Conservation (phyloP, 2,113 vertebrate genomes). For the Hemiprocne comata region DNA sequence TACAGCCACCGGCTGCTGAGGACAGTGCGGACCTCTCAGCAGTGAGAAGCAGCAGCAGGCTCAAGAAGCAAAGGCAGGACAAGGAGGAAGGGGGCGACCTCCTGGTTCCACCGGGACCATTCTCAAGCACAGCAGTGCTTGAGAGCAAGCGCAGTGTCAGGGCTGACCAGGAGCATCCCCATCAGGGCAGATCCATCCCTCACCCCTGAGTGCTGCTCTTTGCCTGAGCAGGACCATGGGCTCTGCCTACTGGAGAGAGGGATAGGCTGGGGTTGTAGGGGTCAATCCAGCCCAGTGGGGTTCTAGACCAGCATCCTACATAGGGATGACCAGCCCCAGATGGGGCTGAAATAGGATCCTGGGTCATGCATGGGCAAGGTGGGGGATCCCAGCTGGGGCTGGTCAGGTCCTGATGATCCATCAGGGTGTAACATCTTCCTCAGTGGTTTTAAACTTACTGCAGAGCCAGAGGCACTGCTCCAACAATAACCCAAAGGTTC, state of each 20-base stretch:
- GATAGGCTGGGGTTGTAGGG: background rate
- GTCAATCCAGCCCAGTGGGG: background rate
- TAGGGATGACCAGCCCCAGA: rapidly evolving
- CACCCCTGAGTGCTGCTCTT: background rate
- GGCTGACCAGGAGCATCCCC: background rate
- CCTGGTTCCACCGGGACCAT: rapidly evolving
- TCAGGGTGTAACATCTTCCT: background rate
- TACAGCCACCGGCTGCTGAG: background rate
- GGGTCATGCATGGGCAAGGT: background rate
- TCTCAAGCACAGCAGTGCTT: background rate
- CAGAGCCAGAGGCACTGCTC: background rate
- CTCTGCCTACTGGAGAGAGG: background rate
- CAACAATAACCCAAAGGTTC: background rate
- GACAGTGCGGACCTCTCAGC: background rate
- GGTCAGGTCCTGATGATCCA: background rate
- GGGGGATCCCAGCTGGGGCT: background rate
- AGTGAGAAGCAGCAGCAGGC: background rate
- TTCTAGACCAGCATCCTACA: background rate
- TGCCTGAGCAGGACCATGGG: background rate
- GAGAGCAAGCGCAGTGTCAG: background rate
- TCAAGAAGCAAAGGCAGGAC: background rate
- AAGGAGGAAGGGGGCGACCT: background rate
- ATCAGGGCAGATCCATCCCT: background rate
- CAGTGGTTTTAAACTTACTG: background rate
- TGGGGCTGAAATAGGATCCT: background rate